phyloP scores from a whole-genome alignment of 2,797 vertebrate genomes.

The Peromyscus attwateri region DNA sequence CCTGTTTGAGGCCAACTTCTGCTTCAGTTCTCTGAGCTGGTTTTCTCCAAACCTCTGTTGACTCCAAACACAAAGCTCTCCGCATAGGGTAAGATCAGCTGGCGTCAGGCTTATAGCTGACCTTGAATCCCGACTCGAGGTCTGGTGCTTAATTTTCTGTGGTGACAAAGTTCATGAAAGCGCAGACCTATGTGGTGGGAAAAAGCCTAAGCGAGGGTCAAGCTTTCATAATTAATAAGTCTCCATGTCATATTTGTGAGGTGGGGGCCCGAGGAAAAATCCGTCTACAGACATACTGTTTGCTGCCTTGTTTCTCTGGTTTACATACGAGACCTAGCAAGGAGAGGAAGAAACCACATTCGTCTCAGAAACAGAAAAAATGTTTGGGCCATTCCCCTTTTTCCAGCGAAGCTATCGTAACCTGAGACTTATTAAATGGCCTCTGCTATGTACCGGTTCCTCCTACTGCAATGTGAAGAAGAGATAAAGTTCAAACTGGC shows the following conservation, averaged over 20 bases:
- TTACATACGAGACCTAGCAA: constrained; percentile 60
- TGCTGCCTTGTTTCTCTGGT: constrained; percentile 7
- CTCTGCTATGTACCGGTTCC: neutral
- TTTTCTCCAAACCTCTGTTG: constrained; percentile 58
- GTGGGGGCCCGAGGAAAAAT: neutral
- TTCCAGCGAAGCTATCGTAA: constrained; percentile 41
- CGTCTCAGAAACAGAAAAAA: neutral
- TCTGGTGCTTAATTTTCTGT: constrained; percentile 59
- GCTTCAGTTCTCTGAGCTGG: neutral
- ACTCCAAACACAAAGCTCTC: constrained; percentile 31
- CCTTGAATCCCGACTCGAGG: constrained; percentile 62
- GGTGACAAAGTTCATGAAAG: constrained; percentile 72
- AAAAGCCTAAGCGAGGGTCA: neutral
- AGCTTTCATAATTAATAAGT: neutral
- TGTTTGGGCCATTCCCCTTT: neutral
- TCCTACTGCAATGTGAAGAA: constrained; percentile 29
- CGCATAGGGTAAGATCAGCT: constrained; percentile 22
- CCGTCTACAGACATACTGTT: constrained; percentile 22
- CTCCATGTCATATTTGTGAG: neutral
- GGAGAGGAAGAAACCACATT: constrained; percentile 39
- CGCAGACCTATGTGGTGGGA: constrained; percentile 7
- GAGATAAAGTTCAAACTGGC: neutral
- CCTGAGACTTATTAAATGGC: neutral
- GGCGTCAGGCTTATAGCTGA: neutral
- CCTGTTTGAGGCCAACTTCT: constrained; percentile 56